Evolutionary conservation across 1,140 invertebrate genomes (phyloP).

Genomic region (Araneus ventricosus): DNA sequence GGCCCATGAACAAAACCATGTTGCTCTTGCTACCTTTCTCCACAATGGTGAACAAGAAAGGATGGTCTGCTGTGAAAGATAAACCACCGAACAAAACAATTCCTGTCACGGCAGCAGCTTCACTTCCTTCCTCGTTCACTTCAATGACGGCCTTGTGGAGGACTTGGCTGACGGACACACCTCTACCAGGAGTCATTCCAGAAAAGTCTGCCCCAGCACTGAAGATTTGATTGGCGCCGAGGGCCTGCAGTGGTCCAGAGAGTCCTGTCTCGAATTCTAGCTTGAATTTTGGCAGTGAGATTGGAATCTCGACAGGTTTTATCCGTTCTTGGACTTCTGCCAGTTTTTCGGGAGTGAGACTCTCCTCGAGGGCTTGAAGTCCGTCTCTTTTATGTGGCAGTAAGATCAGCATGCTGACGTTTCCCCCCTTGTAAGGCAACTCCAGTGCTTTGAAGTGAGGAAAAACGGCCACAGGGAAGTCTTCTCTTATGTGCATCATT

Average conservation of each 20-base stretch:
- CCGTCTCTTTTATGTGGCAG: slow-evolving; percentile 77
- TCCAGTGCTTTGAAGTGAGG: slow-evolving; percentile 85
- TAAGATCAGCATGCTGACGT: slow-evolving; percentile 79
- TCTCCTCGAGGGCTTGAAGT: slow-evolving; percentile 65
- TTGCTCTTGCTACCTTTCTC: slow-evolving; percentile 52
- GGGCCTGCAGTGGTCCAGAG: slow-evolving; percentile 51
- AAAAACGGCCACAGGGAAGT: slow-evolving; percentile 86
- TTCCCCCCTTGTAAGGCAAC: slow-evolving; percentile 85
- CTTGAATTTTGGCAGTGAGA: slow-evolving; percentile 78
- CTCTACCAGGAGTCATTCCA: slow-evolving; percentile 70
- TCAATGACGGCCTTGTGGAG: slow-evolving; percentile 83
- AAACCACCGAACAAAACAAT: too few species aligned
- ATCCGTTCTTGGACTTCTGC: background rate
- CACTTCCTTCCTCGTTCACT: slow-evolving; percentile 88
- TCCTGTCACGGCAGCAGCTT: slow-evolving; percentile 85
- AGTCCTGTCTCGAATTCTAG: slow-evolving; percentile 75
- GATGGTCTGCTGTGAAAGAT: slow-evolving; percentile 81
- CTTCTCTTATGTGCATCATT: slow-evolving; percentile 92
- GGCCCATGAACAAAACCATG: slow-evolving; percentile 76
- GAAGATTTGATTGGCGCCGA: slow-evolving; percentile 77
- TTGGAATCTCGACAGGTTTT: too few species aligned
- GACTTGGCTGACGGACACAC: slow-evolving; percentile 78
- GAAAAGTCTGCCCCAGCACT: slow-evolving; percentile 76
- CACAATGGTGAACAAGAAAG: slow-evolving; percentile 77
- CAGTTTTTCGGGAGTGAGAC: slow-evolving; percentile 40